These are phyloP conservation scores for Drosophila baimaii DNA, from an alignment of 1,140 invertebrate genomes.

Conservation along the genomic window DNA sequence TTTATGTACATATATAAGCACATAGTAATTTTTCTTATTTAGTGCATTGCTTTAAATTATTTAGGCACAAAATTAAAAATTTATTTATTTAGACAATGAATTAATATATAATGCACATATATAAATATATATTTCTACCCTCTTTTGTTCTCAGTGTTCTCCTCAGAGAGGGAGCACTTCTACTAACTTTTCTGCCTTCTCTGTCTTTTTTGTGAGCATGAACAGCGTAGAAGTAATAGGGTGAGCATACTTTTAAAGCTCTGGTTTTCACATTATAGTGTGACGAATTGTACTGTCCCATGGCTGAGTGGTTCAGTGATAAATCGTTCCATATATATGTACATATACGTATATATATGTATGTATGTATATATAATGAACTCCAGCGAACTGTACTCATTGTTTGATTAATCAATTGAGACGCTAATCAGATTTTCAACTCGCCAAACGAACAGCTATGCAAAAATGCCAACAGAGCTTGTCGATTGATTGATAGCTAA, in stretches of 20 bases:
- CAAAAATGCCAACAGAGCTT: neutral
- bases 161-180: neutral
- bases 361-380: neutral
- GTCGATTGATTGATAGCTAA: constrained; percentile 5
- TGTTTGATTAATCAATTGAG: constrained; percentile 28
- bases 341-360: neutral
- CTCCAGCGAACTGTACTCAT: neutral
- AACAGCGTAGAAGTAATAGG: neutral
- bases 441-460: neutral
- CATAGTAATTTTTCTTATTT: no score
- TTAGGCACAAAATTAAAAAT: no score
- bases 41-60: no score
- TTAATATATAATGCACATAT: neutral
- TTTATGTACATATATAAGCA: no score
- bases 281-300: neutral
- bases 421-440: constrained; percentile 14
- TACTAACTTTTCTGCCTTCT: neutral
- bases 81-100: no score
- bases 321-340: neutral
- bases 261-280: neutral
- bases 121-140: neutral
- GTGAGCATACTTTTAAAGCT: neutral
- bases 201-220: neutral
- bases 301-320: neutral
- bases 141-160: neutral